Evolutionary conservation across 2,113 vertebrate species (phyloP).

Genomic region (Chrysochloris asiatica): DNA sequence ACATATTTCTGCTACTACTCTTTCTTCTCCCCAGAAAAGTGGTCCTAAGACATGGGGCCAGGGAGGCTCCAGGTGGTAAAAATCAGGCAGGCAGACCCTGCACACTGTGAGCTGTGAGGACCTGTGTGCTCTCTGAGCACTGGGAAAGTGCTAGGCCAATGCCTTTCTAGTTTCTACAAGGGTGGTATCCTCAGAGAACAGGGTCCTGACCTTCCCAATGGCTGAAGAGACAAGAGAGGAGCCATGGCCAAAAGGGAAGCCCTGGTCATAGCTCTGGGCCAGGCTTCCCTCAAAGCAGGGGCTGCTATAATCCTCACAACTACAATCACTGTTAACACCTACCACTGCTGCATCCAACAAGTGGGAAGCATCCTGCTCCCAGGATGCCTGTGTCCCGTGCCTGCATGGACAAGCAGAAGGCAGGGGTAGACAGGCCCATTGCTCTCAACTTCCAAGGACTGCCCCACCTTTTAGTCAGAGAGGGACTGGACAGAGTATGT

Average conservation of each 20-base stretch:
- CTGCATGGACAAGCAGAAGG: background rate
- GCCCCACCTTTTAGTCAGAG: background rate
- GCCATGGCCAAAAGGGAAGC: background rate
- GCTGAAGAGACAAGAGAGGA: background rate
- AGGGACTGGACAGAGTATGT: background rate
- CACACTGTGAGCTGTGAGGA: background rate
- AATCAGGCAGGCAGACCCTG: background rate
- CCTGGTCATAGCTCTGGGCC: background rate
- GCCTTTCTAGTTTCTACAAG: background rate
- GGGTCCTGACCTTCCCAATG: background rate
- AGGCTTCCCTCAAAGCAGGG: background rate
- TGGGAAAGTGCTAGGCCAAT: background rate
- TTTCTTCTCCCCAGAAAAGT: background rate
- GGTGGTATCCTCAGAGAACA: background rate
- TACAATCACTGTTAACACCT: too few relatives aligned
- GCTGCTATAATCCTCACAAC: background rate
- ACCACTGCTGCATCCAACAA: background rate
- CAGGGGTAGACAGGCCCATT: background rate
- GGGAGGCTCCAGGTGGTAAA: background rate
- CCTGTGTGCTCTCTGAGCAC: background rate
- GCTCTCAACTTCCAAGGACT: background rate
- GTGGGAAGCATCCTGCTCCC: background rate
- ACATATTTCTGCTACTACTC: fast-evolving
- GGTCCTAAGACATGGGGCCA: background rate
- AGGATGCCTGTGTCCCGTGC: background rate